Evolutionary conservation across 2,888 invertebrate species (phyloP), one percentile per base, ranked within the genome.

Genomic region (Criorhina ranunculi): DNA sequence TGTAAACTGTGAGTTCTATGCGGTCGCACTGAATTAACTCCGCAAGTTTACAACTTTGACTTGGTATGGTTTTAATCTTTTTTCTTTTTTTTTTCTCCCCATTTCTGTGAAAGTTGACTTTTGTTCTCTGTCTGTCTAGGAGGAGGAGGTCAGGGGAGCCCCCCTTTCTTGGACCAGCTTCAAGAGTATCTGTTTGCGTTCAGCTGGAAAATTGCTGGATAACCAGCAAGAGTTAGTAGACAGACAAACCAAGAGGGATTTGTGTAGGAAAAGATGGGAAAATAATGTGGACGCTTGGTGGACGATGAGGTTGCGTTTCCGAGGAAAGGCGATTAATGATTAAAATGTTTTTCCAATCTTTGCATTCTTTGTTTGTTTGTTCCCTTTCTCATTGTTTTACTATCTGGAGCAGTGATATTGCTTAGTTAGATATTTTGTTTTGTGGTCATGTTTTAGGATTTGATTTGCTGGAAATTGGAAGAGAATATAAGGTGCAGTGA

Each of bases 251-350:
- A 42, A 35, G 59, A 8, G 37, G 35, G 37, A 51, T 24, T 37
- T 66, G 37, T 15, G 24, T 29, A 42, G 69, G 1, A 40, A 35
- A 33, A 60, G 31, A 46, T 72, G 51, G 49, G 33, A 44, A 51
- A 67, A 75, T 42, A 67, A 49, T 80, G 31, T 80, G 80, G 42
- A 76, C 49, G 59, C 35, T 66, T 55, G 75, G 57, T 64, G 76
- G 70, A 49, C 44, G 40, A 8, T 12, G 19, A 24, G 19, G 19
- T 66, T 72, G 46, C 33, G 44, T 40, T 72, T 78, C 55, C 24
- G 78, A 69, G 62, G 73, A 79, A 79, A 73, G 78, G 73, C 83
- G 73, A 83, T 83, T 75, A 78, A 83, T 73, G 83, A 78, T 73
- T 73, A 69, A 76, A 76, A 64, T 64, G 29, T 69, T 49, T 73